Evolutionary conservation across 2,797 vertebrate species (phyloP).

Genomic region (Loris lydekkerianus): DNA sequence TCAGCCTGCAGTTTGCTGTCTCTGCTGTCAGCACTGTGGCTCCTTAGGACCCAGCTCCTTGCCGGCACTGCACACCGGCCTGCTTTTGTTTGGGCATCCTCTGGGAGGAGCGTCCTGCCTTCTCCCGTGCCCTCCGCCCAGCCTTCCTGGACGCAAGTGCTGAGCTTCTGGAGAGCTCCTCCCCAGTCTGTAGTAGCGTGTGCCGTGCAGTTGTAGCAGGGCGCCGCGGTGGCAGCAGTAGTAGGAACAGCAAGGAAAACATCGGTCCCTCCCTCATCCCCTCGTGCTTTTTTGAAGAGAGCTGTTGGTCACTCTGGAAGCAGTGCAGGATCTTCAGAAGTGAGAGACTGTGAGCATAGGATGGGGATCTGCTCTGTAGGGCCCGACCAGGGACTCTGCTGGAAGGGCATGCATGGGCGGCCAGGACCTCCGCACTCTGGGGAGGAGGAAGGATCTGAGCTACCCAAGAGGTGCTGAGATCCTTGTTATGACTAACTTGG

Average conservation of each 20-base stretch:
- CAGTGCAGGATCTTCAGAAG: not conserved
- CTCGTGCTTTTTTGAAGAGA: not conserved
- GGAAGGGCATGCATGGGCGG: not conserved
- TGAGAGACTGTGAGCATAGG: not conserved
- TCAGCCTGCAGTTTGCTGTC: no score
- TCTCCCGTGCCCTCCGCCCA: not conserved
- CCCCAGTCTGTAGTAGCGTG: not conserved
- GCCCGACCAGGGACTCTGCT: not conserved
- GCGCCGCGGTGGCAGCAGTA: not conserved
- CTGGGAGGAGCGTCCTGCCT: not conserved
- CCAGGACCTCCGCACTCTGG: rapidly evolving
- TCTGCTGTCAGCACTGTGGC: not conserved
- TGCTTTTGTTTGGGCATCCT: constrained; percentile 1
- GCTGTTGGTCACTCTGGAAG: constrained; percentile 10
- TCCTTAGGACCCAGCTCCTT: not conserved
- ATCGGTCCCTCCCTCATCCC: not conserved
- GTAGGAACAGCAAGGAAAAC: not conserved
- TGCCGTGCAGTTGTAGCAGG: constrained; percentile 36
- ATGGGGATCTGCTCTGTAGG: no score
- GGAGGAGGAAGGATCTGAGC: not conserved
- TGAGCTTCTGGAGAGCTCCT: not conserved
- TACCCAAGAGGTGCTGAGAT: not conserved
- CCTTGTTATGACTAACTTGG: not conserved
- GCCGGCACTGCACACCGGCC: not conserved
- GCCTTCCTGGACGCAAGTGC: not conserved